Evolutionary conservation across 2,797 vertebrate species (phyloP), one percentile per base, ranked within the genome.

Genomic region (Fistularia tabacaria): DNA sequence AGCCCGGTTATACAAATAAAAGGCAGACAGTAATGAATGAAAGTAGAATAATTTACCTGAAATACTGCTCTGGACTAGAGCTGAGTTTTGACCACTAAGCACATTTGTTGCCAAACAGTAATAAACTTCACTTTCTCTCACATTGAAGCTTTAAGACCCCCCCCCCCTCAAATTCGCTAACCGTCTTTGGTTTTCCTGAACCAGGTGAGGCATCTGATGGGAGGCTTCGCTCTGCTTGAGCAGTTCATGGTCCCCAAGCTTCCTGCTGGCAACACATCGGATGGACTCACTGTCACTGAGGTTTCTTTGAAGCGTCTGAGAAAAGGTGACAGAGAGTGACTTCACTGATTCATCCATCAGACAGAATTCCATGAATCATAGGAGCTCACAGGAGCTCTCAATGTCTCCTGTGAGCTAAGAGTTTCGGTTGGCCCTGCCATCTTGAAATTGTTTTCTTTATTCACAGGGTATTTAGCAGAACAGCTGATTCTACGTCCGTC

Each of bases 191-290:
- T 71, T 14, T 0, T 42, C 68, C 42, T 71, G 63, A 79, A 77
- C 86, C 85, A 88, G 70, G 45, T 77, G 77, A 76, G 85, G 57
- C 8, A 4, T 9, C 37, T 45, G 58, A 73, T 49, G 5, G 80
- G 66, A 69, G 85, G 85, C 10, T 70, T 84, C 62, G 81, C 83
- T 71, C 66, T 77, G 66, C 83, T 82, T 68, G 63, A 67, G 74
- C 85, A 88, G 62, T 46, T 86, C 69, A 88, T 64, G 15, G 73
- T 84, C 65, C 85, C 82, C 62, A 36, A 54, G 60, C 46, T 64
- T 8, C 76, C 85, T 48, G 57, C 57, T 53, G 69, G 59, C 44
- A 80, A 56, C 54, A 25, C 36, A 65, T 44, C 62, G 61, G 78
- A 49, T 45, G 63, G 60, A 62, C 69, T 46, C 51, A 82, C 38